Percentiles rank a stretch among this genome's conserved stretches.
Evolutionary conservation across 2,113 vertebrate genomes (phyloP).

Genomic region (Nannobrachium achirus): DNA sequence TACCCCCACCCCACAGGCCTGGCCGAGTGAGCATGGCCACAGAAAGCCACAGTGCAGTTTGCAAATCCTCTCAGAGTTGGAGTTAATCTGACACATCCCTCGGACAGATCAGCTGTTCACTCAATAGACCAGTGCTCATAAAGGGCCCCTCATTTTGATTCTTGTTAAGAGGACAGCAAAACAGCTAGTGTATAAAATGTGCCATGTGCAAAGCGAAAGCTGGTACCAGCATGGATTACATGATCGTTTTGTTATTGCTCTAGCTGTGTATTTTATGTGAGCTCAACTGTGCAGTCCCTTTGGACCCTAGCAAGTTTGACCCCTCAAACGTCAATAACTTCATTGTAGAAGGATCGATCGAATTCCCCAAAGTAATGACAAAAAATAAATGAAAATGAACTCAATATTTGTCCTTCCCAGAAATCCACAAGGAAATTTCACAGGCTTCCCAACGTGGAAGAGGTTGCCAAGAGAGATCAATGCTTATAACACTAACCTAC

Average conservation of each 20-base stretch:
- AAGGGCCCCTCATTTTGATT: slow-evolving; percentile 66
- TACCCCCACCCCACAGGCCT: slow-evolving; percentile 25
- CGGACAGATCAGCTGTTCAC: slow-evolving; percentile 66
- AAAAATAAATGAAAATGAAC: slow-evolving; percentile 50
- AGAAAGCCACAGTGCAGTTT: slow-evolving; percentile 58
- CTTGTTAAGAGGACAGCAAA: slow-evolving; percentile 57
- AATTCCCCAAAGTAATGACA: slow-evolving; percentile 62
- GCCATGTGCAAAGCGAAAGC: no score
- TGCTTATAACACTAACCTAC: no score
- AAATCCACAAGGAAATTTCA: slow-evolving; percentile 70
- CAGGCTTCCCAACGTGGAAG: slow-evolving; percentile 58
- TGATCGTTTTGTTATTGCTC: slow-evolving; percentile 60
- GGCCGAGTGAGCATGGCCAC: slow-evolving; percentile 75
- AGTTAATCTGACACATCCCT: slow-evolving; percentile 79
- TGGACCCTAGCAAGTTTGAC: slow-evolving; percentile 69
- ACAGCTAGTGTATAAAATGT: no score
- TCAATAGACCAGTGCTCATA: slow-evolving; percentile 72
- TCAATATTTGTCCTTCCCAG: slow-evolving; percentile 59
- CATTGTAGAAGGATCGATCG: slow-evolving; percentile 66
- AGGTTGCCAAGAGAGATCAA: slow-evolving; percentile 45
- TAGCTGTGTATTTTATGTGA: slow-evolving; percentile 61
- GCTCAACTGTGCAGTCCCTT: slow-evolving; percentile 37
- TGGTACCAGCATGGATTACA: no score
- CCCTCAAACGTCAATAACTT: slow-evolving; percentile 67
- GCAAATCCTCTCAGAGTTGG: slow-evolving; percentile 70